Percentiles rank a stretch among this genome's conserved stretches.
These are phyloP conservation scores for Cynopterus brachyotis DNA, from an alignment of 2,113 vertebrate genomes.

Conservation along the genomic window DNA sequence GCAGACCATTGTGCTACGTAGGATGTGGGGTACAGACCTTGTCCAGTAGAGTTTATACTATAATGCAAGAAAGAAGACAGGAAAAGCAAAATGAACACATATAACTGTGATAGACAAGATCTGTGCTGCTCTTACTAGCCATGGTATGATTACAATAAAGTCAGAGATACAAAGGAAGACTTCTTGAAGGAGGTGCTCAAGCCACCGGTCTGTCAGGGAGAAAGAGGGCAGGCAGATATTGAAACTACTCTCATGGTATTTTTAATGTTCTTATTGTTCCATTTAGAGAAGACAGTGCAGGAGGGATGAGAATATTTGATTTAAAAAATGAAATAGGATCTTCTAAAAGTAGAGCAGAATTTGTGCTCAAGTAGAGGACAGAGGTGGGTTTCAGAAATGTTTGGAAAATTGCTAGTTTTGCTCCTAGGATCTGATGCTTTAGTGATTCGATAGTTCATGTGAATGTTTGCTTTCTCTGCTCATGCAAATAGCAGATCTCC, in stretches of 20 bases:
- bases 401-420: not conserved
- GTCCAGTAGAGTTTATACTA: not conserved
- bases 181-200: not conserved
- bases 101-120: not conserved
- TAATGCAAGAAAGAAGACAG: not conserved
- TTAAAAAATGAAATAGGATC: not conserved
- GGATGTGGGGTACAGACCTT: not conserved
- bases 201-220: not conserved
- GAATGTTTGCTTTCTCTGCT: not conserved
- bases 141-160: not conserved
- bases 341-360: not conserved
- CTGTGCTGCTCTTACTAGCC: not conserved
- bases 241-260: not conserved
- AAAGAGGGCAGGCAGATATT: not conserved
- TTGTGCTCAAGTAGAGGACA: not conserved
- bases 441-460: not conserved
- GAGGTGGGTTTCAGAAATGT: not conserved
- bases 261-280: not conserved
- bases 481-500: not conserved
- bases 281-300: not conserved
- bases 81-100: not conserved
- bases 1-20: not conserved
- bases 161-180: not conserved
- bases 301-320: not conserved
- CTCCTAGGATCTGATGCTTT: not conserved